A percentile compares a stretch with the other conserved stretches of the same genome.
phyloP scores from a whole-genome alignment of 2,797 vertebrate genomes.

The Merluccius polli region DNA sequence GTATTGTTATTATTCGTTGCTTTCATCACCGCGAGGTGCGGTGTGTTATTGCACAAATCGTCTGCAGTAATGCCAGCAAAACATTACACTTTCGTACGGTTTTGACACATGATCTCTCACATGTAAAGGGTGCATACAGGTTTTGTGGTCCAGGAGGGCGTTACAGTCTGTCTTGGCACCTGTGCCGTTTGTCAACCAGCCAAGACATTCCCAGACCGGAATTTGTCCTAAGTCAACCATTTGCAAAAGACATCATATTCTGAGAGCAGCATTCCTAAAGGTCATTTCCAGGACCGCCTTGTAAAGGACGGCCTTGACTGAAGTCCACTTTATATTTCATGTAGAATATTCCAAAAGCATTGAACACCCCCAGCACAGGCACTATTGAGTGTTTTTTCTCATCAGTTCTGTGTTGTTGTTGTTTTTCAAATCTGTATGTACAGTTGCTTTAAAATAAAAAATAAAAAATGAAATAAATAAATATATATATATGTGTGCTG shows the following conservation, averaged over 20 bases:
- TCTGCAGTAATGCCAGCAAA: background rate
- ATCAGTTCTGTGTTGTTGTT: background rate
- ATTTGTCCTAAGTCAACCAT: slow-evolving; percentile 34
- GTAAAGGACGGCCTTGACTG: slow-evolving; percentile 12
- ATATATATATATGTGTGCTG: background rate
- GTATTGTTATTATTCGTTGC: background rate
- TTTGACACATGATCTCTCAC: background rate
- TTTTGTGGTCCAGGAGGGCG: background rate
- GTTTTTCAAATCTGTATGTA: background rate
- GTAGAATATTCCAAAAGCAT: slow-evolving; percentile 1
- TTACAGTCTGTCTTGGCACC: slow-evolving; percentile 18
- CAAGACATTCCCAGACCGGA: slow-evolving; percentile 40
- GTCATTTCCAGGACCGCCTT: background rate
- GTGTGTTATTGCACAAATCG: background rate
- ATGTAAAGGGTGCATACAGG: background rate
- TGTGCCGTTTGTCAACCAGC: slow-evolving; percentile 7
- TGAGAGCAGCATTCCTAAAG: slow-evolving; percentile 36
- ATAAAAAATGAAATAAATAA: background rate
- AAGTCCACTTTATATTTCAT: slow-evolving; percentile 28
- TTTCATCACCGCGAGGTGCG: background rate
- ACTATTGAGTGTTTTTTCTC: background rate
- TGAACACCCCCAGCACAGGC: background rate
- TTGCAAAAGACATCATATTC: slow-evolving; percentile 46
- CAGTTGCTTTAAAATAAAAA: too few species aligned
- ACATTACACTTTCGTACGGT: background rate